Conservation (phyloP, 2,888 invertebrate species). For the Steinernema scapterisci region DNA sequence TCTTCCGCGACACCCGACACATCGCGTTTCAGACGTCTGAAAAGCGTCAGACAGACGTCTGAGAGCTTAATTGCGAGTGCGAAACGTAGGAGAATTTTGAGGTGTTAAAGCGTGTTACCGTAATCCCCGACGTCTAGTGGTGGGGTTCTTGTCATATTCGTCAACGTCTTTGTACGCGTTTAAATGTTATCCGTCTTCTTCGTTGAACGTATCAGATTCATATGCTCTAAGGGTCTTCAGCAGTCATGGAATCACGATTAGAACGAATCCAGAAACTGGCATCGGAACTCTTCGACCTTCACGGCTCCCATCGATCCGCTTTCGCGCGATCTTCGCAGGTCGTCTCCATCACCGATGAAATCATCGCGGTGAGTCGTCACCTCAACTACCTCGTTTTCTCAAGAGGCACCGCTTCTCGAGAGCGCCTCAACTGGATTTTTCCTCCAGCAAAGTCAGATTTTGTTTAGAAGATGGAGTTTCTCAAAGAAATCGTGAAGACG, state of each 20-base stretch:
- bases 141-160: no score
- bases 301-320: neutral
- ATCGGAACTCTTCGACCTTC: constrained; percentile 6
- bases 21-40: no score
- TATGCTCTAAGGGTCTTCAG: neutral
- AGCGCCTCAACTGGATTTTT: neutral
- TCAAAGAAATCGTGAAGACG: neutral
- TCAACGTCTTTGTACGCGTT: no score
- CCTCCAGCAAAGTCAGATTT: neutral
- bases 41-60: no score
- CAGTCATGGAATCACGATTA: neutral
- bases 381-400: neutral
- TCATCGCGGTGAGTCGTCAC: constrained; percentile 21
- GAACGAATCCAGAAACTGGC: neutral
- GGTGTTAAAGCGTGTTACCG: no score
- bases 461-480: constrained; percentile 21
- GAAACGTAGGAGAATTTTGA: no score
- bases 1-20: no score
- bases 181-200: neutral
- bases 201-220: neutral
- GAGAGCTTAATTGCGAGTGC: no score
- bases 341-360: constrained; percentile 4
- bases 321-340: constrained; percentile 16
- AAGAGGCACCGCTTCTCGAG: neutral
- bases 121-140: no score